phyloP scores from a whole-genome alignment of 2,888 invertebrate species.

The Rhodophaea formosa region DNA sequence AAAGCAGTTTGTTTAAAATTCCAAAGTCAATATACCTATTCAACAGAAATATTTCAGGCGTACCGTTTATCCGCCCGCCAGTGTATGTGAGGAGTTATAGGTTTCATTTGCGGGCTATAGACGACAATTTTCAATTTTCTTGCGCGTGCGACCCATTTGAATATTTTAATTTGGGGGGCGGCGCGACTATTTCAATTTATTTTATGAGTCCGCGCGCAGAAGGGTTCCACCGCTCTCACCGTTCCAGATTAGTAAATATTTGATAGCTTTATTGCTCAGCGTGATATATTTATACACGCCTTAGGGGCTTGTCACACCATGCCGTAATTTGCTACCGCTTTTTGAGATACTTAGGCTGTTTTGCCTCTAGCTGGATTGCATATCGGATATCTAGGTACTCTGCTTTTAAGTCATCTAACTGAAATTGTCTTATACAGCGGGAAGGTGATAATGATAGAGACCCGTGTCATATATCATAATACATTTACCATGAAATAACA shows the following conservation, averaged over 20 bases:
- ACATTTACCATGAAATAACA: no score
- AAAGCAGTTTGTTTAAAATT: no score
- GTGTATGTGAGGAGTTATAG: constrained; percentile 77
- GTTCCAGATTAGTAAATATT: constrained; percentile 81
- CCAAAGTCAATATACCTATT: constrained; percentile 18
- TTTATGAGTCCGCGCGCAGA: constrained; percentile 77
- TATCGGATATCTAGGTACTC: no score
- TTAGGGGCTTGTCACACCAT: constrained; percentile 17
- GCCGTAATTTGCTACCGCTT: no score
- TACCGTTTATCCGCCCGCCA: constrained; percentile 42
- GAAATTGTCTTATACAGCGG: no score
- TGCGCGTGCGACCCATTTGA: constrained; percentile 82
- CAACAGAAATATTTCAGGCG: background rate
- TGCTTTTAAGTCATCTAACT: no score
- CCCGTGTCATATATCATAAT: no score
- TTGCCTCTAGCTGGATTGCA: no score
- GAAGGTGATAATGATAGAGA: no score
- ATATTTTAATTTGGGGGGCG: constrained; percentile 82
- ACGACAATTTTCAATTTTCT: constrained; percentile 82
- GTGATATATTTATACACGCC: constrained; percentile 74
- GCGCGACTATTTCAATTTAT: constrained; percentile 82
- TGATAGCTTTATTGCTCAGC: constrained; percentile 79
- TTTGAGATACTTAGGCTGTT: no score
- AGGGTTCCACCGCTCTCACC: constrained; percentile 74
- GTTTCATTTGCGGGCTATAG: constrained; percentile 82